Evolutionary conservation across 2,888 invertebrate species (phyloP).

Genomic region (Epinotia brunnichana): DNA sequence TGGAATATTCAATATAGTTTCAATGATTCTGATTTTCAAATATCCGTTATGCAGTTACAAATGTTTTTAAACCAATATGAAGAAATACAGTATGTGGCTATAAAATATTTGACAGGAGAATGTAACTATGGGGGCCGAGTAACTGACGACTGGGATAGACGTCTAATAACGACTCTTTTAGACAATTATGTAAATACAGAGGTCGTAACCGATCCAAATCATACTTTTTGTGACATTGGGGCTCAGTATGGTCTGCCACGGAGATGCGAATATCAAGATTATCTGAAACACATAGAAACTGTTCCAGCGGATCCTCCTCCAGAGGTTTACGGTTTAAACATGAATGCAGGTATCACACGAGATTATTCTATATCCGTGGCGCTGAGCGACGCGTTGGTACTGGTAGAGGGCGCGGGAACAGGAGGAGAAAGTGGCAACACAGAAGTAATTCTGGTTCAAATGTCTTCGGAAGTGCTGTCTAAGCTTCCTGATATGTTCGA

Average conservation of each 20-base stretch:
- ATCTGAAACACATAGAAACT: conserved; percentile 88
- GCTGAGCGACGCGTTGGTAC: conserved; percentile 88
- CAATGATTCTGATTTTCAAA: conserved; percentile 93
- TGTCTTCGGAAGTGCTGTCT: conserved; percentile 84
- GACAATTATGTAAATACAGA: conserved; percentile 87
- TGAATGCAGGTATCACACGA: conserved; percentile 94
- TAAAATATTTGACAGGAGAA: conserved; percentile 94
- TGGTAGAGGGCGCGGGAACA: conserved; percentile 87
- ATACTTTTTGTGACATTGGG: conserved; percentile 83
- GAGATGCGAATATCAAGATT: conserved; percentile 88
- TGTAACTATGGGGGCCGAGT: conserved; percentile 96
- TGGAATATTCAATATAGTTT: conserved; percentile 95
- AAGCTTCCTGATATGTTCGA: conserved; percentile 87
- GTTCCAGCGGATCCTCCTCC: conserved; percentile 91
- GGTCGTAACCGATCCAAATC: conserved; percentile 86
- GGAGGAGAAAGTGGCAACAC: conserved; percentile 84
- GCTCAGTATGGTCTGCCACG: conserved; percentile 88
- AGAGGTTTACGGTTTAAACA: conserved; percentile 94
- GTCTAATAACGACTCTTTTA: conserved; percentile 90
- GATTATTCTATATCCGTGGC: conserved; percentile 90
- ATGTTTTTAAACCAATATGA: conserved; percentile 92
- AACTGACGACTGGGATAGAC: conserved; percentile 93
- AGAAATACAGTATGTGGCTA: conserved; percentile 91
- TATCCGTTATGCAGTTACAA: conserved; percentile 91
- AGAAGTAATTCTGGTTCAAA: conserved; percentile 86